Evolutionary conservation across 2,113 vertebrate genomes (phyloP), one percentile per base, ranked within the genome.

Genomic region (Arothron firmamentum): DNA sequence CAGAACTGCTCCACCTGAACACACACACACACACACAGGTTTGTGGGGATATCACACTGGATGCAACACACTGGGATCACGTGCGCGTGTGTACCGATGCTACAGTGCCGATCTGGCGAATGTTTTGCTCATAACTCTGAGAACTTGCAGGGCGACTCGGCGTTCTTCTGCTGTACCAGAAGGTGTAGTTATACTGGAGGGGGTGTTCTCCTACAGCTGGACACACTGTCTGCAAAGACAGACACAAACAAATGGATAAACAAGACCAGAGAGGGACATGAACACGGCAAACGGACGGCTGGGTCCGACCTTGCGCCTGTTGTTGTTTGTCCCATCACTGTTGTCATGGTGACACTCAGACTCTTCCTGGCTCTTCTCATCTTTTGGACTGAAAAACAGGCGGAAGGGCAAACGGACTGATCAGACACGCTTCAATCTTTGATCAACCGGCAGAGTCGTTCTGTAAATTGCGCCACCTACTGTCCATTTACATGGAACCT

Each of bases 1-100:
- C 90, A 92, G 78, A 92, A 92, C 84, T 92, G 90, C 67, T 92
- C 90, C 70, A 92, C 90, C 90, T 91, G 66, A 11, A 58, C 2
- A 38, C 50, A 60, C 9, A 66, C 23, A 67, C 38, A 64, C 25
- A 28, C 25, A 18, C n/a, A 17, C 17, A 17, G 5, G 13, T 49
- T 15, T 49, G n/a, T 8, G 17, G 16, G 47, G 16, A n/a, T 50
- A 19, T 50, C 7, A 5, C 5, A 8, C 16, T 49, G 45, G 47
- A 3, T 52, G 46, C 50, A 28, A 7, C 25, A 28, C 5, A 28
- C 25, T 28, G 25, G 2, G 1, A 28, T n/a, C n/a, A 28, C 25
- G 50, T 53, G 47, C 41, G 34, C 21, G n/a, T 20, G 21, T 11
- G 17, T 42, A 91, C 90, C 65, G 90, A 90, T 0, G 90, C 82